phyloP scores from a whole-genome alignment of 2,888 invertebrate genomes.

The Drosophila tripunctata region DNA sequence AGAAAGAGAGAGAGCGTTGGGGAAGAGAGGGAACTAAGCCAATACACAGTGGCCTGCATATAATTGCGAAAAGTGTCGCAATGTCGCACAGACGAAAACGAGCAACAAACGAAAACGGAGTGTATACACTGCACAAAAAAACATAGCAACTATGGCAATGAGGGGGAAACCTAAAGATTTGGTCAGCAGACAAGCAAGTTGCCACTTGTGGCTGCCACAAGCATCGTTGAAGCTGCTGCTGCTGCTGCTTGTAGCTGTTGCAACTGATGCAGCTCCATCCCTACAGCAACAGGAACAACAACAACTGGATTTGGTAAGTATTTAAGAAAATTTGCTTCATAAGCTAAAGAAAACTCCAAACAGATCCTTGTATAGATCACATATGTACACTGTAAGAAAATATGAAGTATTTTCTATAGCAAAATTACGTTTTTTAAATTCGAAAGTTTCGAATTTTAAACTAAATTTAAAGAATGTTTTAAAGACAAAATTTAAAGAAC shows the following conservation, averaged over 20 bases:
- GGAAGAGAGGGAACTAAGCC: not conserved
- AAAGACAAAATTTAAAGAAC: too few species aligned
- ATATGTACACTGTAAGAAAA: too few species aligned
- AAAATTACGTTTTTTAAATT: too few species aligned
- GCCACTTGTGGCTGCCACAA: constrained; percentile 8
- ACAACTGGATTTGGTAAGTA: not conserved
- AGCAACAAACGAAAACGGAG: constrained; percentile 31
- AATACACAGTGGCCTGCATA: constrained; percentile 32
- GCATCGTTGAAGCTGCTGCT: not conserved
- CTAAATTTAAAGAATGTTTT: too few species aligned
- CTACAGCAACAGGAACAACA: not conserved
- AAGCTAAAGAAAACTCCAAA: not conserved
- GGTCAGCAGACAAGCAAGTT: constrained; percentile 1
- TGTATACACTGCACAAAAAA: constrained; percentile 10
- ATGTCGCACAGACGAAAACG: constrained; percentile 43
- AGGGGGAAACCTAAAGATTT: constrained; percentile 1
- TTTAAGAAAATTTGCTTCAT: not conserved
- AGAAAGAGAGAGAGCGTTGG: not conserved
- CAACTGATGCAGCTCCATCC: constrained; percentile 24
- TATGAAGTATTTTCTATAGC: too few species aligned
- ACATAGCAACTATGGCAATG: not conserved
- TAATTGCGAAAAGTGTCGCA: constrained; percentile 54
- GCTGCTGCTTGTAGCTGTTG: not conserved
- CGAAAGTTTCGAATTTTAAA: too few species aligned
- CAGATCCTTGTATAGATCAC: not conserved